phyloP scores from a whole-genome alignment of 2,797 vertebrate species.

The Orestias chungarensis region DNA sequence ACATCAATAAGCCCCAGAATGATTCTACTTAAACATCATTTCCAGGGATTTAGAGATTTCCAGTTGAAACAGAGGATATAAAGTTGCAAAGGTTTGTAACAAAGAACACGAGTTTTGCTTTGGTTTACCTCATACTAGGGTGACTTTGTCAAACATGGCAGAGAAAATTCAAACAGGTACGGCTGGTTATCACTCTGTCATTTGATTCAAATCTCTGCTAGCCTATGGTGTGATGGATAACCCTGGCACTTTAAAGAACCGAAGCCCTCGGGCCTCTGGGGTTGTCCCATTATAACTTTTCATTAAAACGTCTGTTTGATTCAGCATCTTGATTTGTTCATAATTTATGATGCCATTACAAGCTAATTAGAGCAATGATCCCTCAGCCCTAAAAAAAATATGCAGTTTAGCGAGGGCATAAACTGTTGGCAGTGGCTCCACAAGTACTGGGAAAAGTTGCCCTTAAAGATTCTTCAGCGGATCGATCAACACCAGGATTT shows the following conservation, averaged over 20 bases:
- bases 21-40: constrained; percentile 71
- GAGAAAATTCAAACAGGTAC: constrained; percentile 34
- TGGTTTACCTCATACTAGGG: constrained; percentile 28
- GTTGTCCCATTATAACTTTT: constrained; percentile 87
- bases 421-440: constrained; percentile 44
- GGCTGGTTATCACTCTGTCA: background rate
- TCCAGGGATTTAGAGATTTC: constrained; percentile 57
- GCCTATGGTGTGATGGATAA: constrained; percentile 69
- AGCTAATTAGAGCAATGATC: constrained; percentile 89
- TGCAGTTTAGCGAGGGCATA: constrained; percentile 61
- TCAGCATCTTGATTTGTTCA: constrained; percentile 88
- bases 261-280: constrained; percentile 67
- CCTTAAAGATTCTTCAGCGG: background rate
- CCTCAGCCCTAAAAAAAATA: constrained; percentile 47
- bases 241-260: constrained; percentile 48
- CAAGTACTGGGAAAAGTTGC: constrained; percentile 25
- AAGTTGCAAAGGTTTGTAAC: constrained; percentile 46
- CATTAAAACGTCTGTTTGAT: constrained; percentile 86
- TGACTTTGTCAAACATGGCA: constrained; percentile 19
- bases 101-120: constrained; percentile 25
- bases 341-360: constrained; percentile 95
- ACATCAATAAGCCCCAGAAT: constrained; percentile 77
- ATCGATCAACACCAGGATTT: background rate
- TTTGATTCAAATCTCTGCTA: constrained; percentile 50
- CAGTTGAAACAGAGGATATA: constrained; percentile 34